Base-by-base conservation (phyloP, 92 coral and sea anemone genomes). In the Phymanthus crucifer region DNA sequence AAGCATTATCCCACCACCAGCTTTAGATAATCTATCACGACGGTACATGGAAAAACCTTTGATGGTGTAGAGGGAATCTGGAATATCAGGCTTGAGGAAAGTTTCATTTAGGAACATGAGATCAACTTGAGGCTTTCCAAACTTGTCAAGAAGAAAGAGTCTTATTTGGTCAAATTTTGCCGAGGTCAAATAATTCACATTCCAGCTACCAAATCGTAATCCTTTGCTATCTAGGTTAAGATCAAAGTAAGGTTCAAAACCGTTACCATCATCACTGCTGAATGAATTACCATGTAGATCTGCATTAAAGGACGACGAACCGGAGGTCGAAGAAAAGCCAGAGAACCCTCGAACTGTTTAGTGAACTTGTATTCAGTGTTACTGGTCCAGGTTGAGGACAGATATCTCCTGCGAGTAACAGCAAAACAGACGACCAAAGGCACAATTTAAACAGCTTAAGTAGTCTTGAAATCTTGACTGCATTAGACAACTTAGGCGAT, bases 211-310 rank as follows among this genome's bases (percentile, higher is more conserved):
- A 76, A 89, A 24, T 37, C 85, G 77, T 69, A 89, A 66, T 13
- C 84, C 93, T 89, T 85, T 89, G 16, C 85, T 81, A 40, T 79
- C 87, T 47, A 85, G 77, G 40, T 82, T 87, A 43, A 89, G 87
- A 48, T 89, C 93, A 50, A 81, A 77, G 61, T 26, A 70, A 32
- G 93, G 82, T 48, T 73, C 70, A 34, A 79, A 69, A 71, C 75
- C 81, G 48, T 82, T 75, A 78, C 80, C 69, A 36, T 48, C 78
- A 38, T 74, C 82, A 71, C 17, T 26, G 21, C n/a, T 24, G 23
- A 66, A 71, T 18, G 48, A 54, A 56, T 17, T 35, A 72, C 24
- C n/a, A 79, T 29, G 40, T 72, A 17, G 45, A 47, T 36, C 70
- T 16, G 46, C 26, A 57, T n/a, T n/a, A 23, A 46, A 35, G 65